phyloP scores from a whole-genome alignment of 2,888 invertebrate species.

The Leistus spinibarbis region DNA sequence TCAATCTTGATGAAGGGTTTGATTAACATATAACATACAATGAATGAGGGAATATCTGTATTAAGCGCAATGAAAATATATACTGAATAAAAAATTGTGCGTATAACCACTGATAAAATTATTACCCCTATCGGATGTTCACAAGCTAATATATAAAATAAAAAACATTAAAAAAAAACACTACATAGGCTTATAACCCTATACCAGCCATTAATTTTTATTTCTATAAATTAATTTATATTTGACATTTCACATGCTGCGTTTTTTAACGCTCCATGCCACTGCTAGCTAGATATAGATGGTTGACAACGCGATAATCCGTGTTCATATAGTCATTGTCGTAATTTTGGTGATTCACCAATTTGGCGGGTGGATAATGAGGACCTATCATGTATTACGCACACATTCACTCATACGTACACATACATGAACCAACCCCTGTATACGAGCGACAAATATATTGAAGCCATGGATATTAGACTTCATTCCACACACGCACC shows the following conservation, averaged over 20 bases:
- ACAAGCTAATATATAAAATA: neutral
- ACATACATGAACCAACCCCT: too few relatives aligned
- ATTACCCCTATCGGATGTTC: neutral
- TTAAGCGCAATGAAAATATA: neutral
- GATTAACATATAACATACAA: neutral
- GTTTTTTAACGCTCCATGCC: conserved; percentile 15
- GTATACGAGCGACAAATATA: too few relatives aligned
- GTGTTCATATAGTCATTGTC: conserved; percentile 24
- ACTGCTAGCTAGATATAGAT: neutral
- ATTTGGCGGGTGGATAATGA: conserved; percentile 32
- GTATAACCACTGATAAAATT: neutral
- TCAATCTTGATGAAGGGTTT: neutral
- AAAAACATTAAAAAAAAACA: neutral
- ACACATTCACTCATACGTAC: neutral
- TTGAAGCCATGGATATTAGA: too few relatives aligned
- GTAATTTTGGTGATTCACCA: conserved; percentile 36
- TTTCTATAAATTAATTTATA: conserved; percentile 29
- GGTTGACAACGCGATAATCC: conserved; percentile 30
- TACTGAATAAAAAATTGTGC: neutral
- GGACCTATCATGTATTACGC: conserved; percentile 15
- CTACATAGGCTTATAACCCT: neutral
- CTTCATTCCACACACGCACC: neutral
- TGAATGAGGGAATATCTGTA: neutral
- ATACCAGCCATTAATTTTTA: conserved; percentile 21
- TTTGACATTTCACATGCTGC: conserved; percentile 1